Percentiles rank a stretch among this genome's conserved stretches.
Evolutionary conservation across 2,888 invertebrate genomes (phyloP).

Genomic region (Oeneis ivallda): DNA sequence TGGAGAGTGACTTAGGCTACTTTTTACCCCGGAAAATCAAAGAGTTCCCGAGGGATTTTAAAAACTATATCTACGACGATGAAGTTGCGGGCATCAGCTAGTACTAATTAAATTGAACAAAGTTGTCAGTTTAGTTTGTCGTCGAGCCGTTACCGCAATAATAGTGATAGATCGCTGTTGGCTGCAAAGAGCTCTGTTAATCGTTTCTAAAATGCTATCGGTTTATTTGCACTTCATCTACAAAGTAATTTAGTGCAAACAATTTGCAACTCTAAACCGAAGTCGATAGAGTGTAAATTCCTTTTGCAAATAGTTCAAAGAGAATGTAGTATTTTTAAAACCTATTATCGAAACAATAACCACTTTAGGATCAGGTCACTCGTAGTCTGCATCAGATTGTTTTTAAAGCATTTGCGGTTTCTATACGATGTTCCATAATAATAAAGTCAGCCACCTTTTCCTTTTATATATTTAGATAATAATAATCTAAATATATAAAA

Average conservation of each 20-base stretch:
- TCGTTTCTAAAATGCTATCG: conserved; percentile 23
- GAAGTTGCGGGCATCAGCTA: no score
- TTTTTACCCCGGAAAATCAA: no score
- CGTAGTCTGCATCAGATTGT: background rate
- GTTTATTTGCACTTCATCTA: conserved; percentile 2
- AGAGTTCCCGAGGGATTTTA: no score
- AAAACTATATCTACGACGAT: no score
- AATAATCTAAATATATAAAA: no score
- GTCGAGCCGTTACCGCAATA: conserved; percentile 19
- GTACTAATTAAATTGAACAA: no score
- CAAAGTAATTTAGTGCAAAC: background rate
- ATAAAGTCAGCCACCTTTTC: no score
- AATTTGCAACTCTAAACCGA: background rate
- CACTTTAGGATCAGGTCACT: conserved; percentile 5
- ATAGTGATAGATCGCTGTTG: conserved; percentile 23
- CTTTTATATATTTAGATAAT: no score
- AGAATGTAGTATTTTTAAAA: conserved; percentile 19
- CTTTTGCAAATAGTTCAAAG: background rate
- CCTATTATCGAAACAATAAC: conserved; percentile 25
- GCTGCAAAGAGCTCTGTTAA: conserved; percentile 25
- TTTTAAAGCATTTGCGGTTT: background rate
- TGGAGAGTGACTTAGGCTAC: no score
- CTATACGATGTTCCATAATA: no score
- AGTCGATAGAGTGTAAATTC: background rate
- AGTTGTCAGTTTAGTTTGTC: background rate